These are phyloP conservation scores for Halictus ligatus DNA, from an alignment of 2,888 invertebrate species.

Conservation along the genomic window DNA sequence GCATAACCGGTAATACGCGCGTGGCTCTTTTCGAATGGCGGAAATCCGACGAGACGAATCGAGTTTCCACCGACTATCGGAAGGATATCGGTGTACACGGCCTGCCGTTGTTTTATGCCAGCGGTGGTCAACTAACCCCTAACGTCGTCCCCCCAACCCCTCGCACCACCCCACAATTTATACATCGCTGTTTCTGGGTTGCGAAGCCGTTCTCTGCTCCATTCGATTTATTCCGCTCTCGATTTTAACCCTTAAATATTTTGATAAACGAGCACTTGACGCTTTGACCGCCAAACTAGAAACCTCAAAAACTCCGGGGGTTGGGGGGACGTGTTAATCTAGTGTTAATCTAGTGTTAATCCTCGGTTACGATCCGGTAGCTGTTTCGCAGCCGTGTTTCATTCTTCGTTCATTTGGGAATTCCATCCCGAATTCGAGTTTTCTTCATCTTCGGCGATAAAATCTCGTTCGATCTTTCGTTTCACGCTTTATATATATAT, in stretches of 20 bases:
- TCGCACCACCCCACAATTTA: neutral
- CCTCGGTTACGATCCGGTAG: neutral
- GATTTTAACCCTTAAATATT: neutral
- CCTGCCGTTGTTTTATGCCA: constrained; percentile 37
- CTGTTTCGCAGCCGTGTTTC: neutral
- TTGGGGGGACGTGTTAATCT: too few species aligned
- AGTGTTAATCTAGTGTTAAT: too few species aligned
- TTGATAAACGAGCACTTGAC: too few species aligned
- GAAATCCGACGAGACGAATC: constrained; percentile 58
- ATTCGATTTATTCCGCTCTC: neutral
- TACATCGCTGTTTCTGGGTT: neutral
- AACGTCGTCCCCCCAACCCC: neutral
- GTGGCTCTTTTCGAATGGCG: constrained; percentile 44
- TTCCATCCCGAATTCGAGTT: constrained; percentile 1
- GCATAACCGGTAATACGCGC: neutral
- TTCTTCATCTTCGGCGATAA: constrained; percentile 12
- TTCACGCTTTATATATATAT: neutral
- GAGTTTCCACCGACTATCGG: constrained; percentile 49
- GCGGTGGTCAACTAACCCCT: neutral
- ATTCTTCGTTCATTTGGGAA: neutral
- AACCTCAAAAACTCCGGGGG: too few species aligned
- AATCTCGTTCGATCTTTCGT: constrained; percentile 22
- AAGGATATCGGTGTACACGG: constrained; percentile 49
- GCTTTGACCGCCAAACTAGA: too few species aligned
- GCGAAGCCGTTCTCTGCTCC: neutral